Evolutionary conservation across 2,888 invertebrate species (phyloP).

Genomic region (Thymelicus lineola): DNA sequence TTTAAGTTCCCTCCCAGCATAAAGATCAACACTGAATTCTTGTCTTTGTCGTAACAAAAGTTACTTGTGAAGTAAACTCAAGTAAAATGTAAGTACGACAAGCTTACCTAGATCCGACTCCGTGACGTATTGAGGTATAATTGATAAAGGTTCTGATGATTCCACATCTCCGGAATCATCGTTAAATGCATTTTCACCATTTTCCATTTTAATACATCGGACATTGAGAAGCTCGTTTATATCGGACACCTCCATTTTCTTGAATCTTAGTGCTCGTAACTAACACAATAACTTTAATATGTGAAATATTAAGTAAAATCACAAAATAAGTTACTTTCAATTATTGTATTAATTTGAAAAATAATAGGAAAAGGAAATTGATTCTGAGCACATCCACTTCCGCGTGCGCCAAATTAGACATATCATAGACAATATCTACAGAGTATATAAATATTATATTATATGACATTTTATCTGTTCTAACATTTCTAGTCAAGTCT

Average conservation of each 20-base stretch:
- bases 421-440: conserved; percentile 17
- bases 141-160: conserved; percentile 63
- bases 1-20: too few relatives aligned
- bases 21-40: too few relatives aligned
- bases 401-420: conserved; percentile 69
- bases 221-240: conserved; percentile 73
- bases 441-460: neutral
- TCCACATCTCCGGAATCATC: conserved; percentile 59
- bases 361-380: conserved; percentile 74
- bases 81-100: neutral
- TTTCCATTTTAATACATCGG: conserved; percentile 77
- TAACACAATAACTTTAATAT: conserved; percentile 1
- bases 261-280: neutral
- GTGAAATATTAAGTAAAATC: conserved; percentile 19
- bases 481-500: too few relatives aligned
- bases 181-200: conserved; percentile 61
- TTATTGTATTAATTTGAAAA: conserved; percentile 59
- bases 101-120: conserved; percentile 78
- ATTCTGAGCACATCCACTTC: conserved; percentile 62
- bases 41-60: neutral
- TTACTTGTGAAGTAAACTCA: neutral
- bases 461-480: too few relatives aligned
- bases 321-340: conserved; percentile 39
- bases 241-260: conserved; percentile 73
- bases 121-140: conserved; percentile 78